Evolutionary conservation across 2,888 invertebrate genomes (phyloP).

Genomic region (Caenorhabditis doughertyi): DNA sequence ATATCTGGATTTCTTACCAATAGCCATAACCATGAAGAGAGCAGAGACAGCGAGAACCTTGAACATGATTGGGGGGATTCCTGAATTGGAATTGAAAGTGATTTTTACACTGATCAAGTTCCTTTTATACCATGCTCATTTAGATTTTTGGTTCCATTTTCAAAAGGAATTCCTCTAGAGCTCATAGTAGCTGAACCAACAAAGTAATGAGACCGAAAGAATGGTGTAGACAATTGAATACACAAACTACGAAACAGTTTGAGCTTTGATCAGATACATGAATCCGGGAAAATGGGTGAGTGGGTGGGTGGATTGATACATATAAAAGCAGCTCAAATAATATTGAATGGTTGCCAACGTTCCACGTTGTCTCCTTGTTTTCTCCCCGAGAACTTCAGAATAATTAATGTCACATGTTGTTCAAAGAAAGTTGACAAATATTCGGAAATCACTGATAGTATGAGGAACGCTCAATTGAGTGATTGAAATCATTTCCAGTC

Average conservation of each 20-base stretch:
- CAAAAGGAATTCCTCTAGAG: neutral
- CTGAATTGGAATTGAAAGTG: neutral
- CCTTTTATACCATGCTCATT: neutral
- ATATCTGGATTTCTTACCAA: neutral
- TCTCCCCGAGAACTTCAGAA: too few relatives aligned
- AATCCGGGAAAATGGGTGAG: neutral
- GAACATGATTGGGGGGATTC: constrained; percentile 8
- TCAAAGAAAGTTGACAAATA: too few relatives aligned
- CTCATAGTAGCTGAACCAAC: neutral
- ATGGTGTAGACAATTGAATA: neutral
- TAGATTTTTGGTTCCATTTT: constrained; percentile 12
- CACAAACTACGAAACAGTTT: constrained; percentile 5
- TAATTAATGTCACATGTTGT: too few relatives aligned
- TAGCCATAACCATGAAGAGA: neutral
- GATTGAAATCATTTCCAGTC: too few relatives aligned
- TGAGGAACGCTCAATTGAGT: too few relatives aligned
- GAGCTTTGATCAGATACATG: neutral
- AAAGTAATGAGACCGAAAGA: constrained; percentile 3
- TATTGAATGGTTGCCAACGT: too few relatives aligned
- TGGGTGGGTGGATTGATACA: constrained; percentile 9
- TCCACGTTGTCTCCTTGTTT: too few relatives aligned
- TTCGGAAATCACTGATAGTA: too few relatives aligned
- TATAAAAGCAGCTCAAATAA: too few relatives aligned
- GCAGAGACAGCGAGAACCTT: constrained; percentile 18
- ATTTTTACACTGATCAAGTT: neutral